These are phyloP conservation scores for Sapajus apella DNA, from an alignment of 2,113 vertebrate genomes.

Conservation along the genomic window DNA sequence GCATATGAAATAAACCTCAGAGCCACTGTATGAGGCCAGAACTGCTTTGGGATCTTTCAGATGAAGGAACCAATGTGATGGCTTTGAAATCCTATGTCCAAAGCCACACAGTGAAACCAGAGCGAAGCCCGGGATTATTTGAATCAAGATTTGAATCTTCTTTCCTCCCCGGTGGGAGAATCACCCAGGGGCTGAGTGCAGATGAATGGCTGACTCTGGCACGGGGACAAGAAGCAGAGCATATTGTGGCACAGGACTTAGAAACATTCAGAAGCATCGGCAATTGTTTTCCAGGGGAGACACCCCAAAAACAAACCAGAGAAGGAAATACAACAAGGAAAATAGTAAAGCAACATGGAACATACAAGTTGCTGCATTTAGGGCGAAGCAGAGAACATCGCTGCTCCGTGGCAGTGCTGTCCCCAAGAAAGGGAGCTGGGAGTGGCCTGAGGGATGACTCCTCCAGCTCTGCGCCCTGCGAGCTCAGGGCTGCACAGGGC, in stretches of 20 bases:
- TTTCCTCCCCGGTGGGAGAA: accelerated
- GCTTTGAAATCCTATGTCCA: not conserved
- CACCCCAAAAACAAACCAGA: not conserved
- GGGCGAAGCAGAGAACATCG: not conserved
- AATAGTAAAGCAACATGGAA: not conserved
- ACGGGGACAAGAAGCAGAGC: accelerated
- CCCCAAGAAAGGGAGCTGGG: not conserved
- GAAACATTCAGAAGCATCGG: not conserved
- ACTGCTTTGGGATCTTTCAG: not conserved
- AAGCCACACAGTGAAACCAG: accelerated
- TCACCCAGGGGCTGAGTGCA: not conserved
- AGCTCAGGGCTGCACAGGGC: slow-evolving; percentile 33
- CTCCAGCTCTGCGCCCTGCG: not conserved
- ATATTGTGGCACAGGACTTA: too few relatives aligned
- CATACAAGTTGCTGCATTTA: not conserved
- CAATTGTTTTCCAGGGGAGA: not conserved
- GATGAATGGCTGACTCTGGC: not conserved
- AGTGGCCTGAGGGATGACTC: not conserved
- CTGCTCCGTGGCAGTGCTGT: not conserved
- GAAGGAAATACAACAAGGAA: not conserved
- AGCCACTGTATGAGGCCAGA: not conserved
- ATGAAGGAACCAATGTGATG: too few relatives aligned
- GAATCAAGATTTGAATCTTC: not conserved
- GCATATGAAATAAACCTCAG: accelerated
- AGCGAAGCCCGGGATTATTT: accelerated